Base-by-base conservation (phyloP, 2,888 invertebrate species). In the Gastrophysa polygoni region DNA sequence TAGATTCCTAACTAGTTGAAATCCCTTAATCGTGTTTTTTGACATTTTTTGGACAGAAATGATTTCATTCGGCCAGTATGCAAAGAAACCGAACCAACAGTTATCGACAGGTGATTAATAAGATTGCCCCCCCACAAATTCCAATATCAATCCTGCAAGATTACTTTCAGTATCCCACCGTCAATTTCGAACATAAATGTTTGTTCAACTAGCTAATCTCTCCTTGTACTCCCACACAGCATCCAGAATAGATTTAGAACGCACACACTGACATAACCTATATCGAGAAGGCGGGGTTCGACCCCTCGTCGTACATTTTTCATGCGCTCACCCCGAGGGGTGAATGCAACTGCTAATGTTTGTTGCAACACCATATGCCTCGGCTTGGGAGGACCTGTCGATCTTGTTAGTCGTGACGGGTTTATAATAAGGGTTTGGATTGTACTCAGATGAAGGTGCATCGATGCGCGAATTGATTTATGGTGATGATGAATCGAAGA, bases 351-450 rank as follows among this genome's bases (percentile, higher is more conserved):
- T 75, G 77, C 79, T 80, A 80, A 80, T 80, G 77, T 77, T 78
- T 77, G 76, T 78, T 79, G 77, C 77, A 78, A 74, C 77, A 77
- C 79, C 79, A 78, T 79, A 78, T 78, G 78, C 77, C 76, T 71
- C 63, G 54, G 63, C 54, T 69, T 69, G 71, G 77, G 77, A 77
- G 78, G 76, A 78, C 77, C 77, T 78, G 77, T 77, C 78, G 75
- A 78, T 75, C 71, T 66, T 68, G 64, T 73, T 71, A 63, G 71
- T 73, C 68, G 56, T 68, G 75, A 75, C 70, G 69, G 73, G 73
- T 76, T 73, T 71, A 76, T 76, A 64, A 64, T 64, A 54, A 57
- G 61, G 61, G 55, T 43, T 57, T 28, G 29, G 43, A 54, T 54
- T 54, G 28, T 43, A 38, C 14, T 38, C 1, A 1, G 38, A n/a